Base-by-base conservation (phyloP, 1,140 invertebrate genomes). In the Calephelis nemesis region DNA sequence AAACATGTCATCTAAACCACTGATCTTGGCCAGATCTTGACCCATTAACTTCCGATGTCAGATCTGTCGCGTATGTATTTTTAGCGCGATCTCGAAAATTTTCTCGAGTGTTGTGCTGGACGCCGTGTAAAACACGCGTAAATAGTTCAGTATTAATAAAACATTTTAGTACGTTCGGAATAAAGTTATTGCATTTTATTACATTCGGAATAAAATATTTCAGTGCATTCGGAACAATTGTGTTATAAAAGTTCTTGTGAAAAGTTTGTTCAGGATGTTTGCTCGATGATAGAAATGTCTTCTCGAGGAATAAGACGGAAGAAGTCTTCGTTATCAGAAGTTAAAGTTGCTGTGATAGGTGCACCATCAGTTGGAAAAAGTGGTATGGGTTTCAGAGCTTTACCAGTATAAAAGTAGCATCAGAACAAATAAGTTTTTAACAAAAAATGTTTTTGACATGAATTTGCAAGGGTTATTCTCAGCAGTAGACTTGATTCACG, bases 341-440 rank as follows among this genome's bases (percentile, higher is more conserved):
- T 98, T 66, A 97, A 97, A 92, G 95, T 98, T 62, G 96, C 96
- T 15, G 96, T 98, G 65, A 92, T 98, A 71, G 97, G 97, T 66
- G 96, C 96, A 50, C 96, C 96, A 7, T 95, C 95, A 67, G 97
- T 97, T 67, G 97, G 97, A 54, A 98, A 98, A 93, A 97, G 95
- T 82, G 97, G 97, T 97, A 93, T 93, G 94, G 93, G 73, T 19
- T 48, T 63, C 9, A 12, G 40, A 15, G 19, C 10, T 48, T 63
- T n/a, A 19, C 42, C 6, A 63, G n/a, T 47, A 19, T 9, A 64
- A 47, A 11, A 7, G 7, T 48, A 45, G 6, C 42, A 7, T 45
- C 42, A 45, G 42, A 45, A 7, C 8, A 7, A 45, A 45, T 7
- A 7, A 7, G 6, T 45, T 7, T 45, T 6, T 1, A 45, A 9